These are phyloP conservation scores for Fulica atra DNA, from an alignment of 2,113 vertebrate genomes.

Conservation along the genomic window DNA sequence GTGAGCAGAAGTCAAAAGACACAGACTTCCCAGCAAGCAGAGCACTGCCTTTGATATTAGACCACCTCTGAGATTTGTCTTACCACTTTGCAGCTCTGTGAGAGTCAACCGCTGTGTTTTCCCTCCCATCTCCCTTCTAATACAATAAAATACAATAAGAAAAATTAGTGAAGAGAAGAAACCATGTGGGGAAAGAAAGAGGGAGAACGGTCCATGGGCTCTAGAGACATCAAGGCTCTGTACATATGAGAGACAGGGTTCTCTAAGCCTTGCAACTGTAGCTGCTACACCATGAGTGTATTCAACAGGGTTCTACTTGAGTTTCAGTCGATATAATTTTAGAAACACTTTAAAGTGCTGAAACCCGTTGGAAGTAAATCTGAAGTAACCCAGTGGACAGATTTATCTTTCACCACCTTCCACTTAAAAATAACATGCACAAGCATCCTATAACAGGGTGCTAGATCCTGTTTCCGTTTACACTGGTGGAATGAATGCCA, in stretches of 20 bases:
- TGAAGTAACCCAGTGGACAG: neutral
- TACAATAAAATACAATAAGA: neutral
- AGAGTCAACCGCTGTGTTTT: neutral
- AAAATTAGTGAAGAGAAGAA: neutral
- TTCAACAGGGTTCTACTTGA: constrained; percentile 33
- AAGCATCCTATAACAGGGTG: neutral
- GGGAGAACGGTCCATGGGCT: neutral
- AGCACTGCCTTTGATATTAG: neutral
- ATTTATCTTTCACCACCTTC: constrained; percentile 33
- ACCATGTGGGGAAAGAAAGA: neutral
- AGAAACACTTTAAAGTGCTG: constrained; percentile 35
- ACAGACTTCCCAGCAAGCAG: neutral
- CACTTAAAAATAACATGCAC: neutral
- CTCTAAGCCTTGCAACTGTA: neutral
- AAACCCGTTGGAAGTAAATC: constrained; percentile 35
- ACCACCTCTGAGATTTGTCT: constrained; percentile 26
- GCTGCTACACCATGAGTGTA: neutral
- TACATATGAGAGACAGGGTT: neutral
- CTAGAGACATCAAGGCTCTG: neutral
- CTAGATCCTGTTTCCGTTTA: neutral
- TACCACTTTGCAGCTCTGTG: neutral
- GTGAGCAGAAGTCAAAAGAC: neutral
- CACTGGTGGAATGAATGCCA: neutral
- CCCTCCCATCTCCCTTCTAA: neutral
- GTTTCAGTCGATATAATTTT: constrained; percentile 49